A percentile compares a stretch with the other conserved stretches of the same genome.
Evolutionary conservation across 2,888 invertebrate species (phyloP).

Genomic region (Malthinus flaveolus): DNA sequence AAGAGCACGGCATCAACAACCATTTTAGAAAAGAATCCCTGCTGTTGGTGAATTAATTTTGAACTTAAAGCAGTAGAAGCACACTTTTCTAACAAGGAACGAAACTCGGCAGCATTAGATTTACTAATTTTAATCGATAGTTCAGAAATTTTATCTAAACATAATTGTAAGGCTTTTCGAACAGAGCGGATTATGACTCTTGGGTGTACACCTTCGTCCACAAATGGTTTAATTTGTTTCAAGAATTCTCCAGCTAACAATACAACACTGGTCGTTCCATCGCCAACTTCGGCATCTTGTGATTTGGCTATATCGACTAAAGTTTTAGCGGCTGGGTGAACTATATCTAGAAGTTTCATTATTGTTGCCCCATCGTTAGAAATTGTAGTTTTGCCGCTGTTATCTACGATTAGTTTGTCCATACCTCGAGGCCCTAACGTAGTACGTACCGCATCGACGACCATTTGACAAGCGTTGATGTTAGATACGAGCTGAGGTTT

Average conservation of each 20-base stretch:
- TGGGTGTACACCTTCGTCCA: slow-evolving; percentile 97
- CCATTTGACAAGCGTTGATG: slow-evolving; percentile 94
- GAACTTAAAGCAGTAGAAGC: slow-evolving; percentile 96
- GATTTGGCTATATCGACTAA: slow-evolving; percentile 99
- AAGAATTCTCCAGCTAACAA: slow-evolving; percentile 93
- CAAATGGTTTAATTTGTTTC: slow-evolving; percentile 90
- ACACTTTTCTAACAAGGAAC: slow-evolving; percentile 79
- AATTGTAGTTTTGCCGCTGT: slow-evolving; percentile 89
- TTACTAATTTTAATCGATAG: slow-evolving; percentile 81
- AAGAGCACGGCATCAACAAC: slow-evolving; percentile 96
- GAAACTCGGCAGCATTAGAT: slow-evolving; percentile 62
- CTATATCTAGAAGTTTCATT: slow-evolving; percentile 94
- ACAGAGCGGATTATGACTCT: slow-evolving; percentile 89
- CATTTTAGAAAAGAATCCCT: slow-evolving; percentile 94
- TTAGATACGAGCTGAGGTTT: slow-evolving; percentile 95
- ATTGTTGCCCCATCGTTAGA: slow-evolving; percentile 99
- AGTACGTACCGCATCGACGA: slow-evolving; percentile 95
- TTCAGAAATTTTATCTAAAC: slow-evolving; percentile 79
- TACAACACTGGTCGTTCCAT: slow-evolving; percentile 98
- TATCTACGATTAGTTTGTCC: slow-evolving; percentile 97
- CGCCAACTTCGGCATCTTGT: slow-evolving; percentile 98
- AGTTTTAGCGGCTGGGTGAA: slow-evolving; percentile 98
- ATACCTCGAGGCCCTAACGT: slow-evolving; percentile 98
- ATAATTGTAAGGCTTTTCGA: slow-evolving; percentile 79
- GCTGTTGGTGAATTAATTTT: slow-evolving; percentile 95